Conservation (phyloP, 1,140 invertebrate genomes). For the Hetaerina americana region DNA sequence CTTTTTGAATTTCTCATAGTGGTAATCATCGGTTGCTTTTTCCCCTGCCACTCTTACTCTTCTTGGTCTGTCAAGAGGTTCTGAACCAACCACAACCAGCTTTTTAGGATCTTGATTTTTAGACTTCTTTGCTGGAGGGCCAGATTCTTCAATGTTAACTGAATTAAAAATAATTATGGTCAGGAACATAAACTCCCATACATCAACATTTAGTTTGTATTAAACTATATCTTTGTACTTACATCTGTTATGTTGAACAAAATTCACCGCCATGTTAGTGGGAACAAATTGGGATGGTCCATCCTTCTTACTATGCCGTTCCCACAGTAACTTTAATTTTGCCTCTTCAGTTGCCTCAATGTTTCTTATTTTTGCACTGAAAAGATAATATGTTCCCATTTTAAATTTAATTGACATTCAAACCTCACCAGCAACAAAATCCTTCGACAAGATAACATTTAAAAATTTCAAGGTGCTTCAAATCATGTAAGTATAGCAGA, state of each 20-base stretch:
- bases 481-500: too few relatives aligned
- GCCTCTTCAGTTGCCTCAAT: conserved; percentile 97
- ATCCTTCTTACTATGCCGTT: conserved; percentile 81
- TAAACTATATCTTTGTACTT: conserved; percentile 24
- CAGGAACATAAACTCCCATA: conserved; percentile 3
- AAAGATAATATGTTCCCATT: conserved; percentile 12
- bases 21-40: conserved; percentile 91
- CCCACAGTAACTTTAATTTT: conserved; percentile 79
- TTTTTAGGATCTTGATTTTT: conserved; percentile 38
- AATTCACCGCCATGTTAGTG: conserved; percentile 95
- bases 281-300: conserved; percentile 94
- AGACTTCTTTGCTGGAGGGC: conserved; percentile 33
- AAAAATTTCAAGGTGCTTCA: too few relatives aligned
- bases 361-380: conserved; percentile 85
- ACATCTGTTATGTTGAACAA: conserved; percentile 93
- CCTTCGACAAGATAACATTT: too few relatives aligned
- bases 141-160: conserved; percentile 70
- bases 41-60: conserved; percentile 56
- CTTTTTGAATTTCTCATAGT: conserved; percentile 93
- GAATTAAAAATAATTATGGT: conserved; percentile 25
- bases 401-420: too few relatives aligned
- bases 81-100: conserved; percentile 37
- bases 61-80: conserved; percentile 41
- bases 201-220: not conserved
- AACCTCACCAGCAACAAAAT: too few relatives aligned